phyloP scores from a whole-genome alignment of 2,113 vertebrate species.

The Cygnus atratus region DNA sequence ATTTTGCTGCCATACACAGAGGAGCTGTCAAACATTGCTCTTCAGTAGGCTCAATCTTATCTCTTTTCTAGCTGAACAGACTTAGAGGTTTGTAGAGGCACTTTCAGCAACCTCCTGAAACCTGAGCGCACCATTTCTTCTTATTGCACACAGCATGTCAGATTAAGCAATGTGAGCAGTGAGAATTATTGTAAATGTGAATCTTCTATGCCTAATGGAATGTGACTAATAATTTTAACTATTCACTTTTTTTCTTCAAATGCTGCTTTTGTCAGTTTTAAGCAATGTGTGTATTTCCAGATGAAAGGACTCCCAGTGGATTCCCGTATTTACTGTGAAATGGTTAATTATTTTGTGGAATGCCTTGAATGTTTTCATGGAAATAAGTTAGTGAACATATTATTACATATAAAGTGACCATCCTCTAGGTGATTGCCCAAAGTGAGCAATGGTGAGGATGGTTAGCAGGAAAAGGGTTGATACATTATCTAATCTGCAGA shows the following conservation, averaged over 20 bases:
- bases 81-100: neutral
- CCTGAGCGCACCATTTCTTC: neutral
- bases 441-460: neutral
- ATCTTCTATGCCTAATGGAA: neutral
- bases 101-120: neutral
- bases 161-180: neutral
- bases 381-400: neutral
- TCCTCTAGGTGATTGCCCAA: neutral
- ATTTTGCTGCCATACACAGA: neutral
- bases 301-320: neutral
- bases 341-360: neutral
- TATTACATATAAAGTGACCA: neutral
- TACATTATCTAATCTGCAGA: neutral
- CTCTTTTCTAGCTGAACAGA: neutral
- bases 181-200: neutral
- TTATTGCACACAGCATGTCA: neutral
- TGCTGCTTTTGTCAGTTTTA: neutral
- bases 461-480: neutral
- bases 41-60: neutral
- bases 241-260: neutral
- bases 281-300: neutral
- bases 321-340: fast-evolving
- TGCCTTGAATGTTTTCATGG: neutral
- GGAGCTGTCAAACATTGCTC: neutral
- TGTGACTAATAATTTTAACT: neutral